Evolutionary conservation across 2,888 invertebrate species (phyloP), one percentile per base, ranked within the genome.

Genomic region (Silvanus unidentatus): DNA sequence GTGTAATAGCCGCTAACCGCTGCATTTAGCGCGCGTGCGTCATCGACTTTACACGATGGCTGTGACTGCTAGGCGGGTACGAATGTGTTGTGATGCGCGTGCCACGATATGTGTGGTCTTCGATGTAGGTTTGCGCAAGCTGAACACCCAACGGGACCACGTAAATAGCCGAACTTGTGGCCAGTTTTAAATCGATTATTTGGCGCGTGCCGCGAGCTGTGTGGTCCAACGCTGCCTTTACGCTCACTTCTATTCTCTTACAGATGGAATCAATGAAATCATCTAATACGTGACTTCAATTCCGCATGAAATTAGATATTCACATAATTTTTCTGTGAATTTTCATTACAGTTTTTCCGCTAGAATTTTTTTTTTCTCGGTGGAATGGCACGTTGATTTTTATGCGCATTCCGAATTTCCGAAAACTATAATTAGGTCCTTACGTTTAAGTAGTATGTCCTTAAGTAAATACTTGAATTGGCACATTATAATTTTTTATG

Each of bases 361-460:
- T n/a, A n/a, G n/a, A n/a, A n/a, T n/a, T n/a, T n/a, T n/a, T n/a
- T n/a, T n/a, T n/a, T n/a, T n/a, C n/a, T n/a, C n/a, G n/a, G n/a
- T 32, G 32, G 11, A 32, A 12, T 32, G 11, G 37, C 37, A 37
- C 37, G 37, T 37, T 37, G 37, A 16, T 15, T 32, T 12, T 32
- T n/a, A n/a, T 32, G 32, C n/a, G 32, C 32, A 32, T 37, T 43
- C 11, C 15, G 39, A 15, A 13, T 12, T 15, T 13, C 16, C 38
- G 39, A 39, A 39, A 27, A 39, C 38, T 42, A 35, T 42, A 50
- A 50, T 50, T 47, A 47, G 50, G 50, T 44, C 45, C 47, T 50
- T 50, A 50, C 47, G 47, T 50, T 50, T 50, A 51, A 46, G 39
- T 46, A 36, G n/a, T 45, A 42, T 48, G 42, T 48, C 48, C 46